Evolutionary conservation across 1,140 invertebrate species (phyloP), one percentile per base, ranked within the genome.

Genomic region (Trichonephila inaurata): DNA sequence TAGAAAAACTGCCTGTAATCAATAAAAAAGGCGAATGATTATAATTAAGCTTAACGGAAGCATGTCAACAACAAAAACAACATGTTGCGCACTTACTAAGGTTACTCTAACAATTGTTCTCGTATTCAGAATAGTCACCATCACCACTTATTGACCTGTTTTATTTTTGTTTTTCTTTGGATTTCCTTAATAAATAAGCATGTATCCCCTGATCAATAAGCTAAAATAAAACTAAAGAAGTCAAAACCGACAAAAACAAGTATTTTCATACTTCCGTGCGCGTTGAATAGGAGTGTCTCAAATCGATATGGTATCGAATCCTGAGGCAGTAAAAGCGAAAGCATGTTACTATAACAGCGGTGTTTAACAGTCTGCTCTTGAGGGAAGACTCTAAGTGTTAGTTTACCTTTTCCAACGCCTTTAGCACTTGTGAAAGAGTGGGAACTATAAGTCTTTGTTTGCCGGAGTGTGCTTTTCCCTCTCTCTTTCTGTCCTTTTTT

Each of bases 371-470:
- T 86, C 64, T 28, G 18, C 83, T 87, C 91, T 87, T 87, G 82
- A 87, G 91, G 85, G 66, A 92, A 92, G 81, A 60, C 61, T 87
- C 82, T 92, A 87, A 92, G 91, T 92, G 91, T 92, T 92, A 92
- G 91, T 92, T 92, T 92, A 92, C 91, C 91, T 92, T 92, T 92
- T 86, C 91, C 91, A 92, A 92, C 62, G 83, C 91, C 91, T 60
- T 92, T 87, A 92, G 91, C 91, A 92, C 91, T 92, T 87, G 91
- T 87, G 82, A 87, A 87, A 87, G 66, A 87, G 91, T 60, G 89
- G 69, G 91, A 87, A 92, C 91, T 92, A 92, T 92, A 92, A 81
- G 91, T 92, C 91, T 92, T 92, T 92, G 91, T 92, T 92, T 92
- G 91, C 85, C 85, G 61, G 82, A 87, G 82, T 87, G 91, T 87